Percentiles rank a stretch among this genome's conserved stretches.
Evolutionary conservation across 1,140 invertebrate species (phyloP).

Genomic region (Caenorhabditis brenneri): DNA sequence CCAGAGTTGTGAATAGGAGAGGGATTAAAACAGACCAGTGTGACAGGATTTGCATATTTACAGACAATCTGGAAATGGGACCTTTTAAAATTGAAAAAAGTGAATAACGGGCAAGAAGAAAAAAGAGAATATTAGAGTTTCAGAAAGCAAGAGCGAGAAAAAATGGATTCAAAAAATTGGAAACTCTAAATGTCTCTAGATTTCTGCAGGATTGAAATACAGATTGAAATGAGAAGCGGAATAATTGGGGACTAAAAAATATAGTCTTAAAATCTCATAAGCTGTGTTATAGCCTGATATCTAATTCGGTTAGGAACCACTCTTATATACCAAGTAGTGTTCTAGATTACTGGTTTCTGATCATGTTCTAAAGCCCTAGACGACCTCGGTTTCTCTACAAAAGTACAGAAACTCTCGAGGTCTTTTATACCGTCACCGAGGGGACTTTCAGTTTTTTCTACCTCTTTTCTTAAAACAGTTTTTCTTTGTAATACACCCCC

Average conservation of each 20-base stretch:
- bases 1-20: background rate
- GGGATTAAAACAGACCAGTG: background rate
- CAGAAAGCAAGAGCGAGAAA: background rate
- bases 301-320: too few species aligned
- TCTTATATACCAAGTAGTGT: too few species aligned
- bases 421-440: background rate
- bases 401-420: background rate
- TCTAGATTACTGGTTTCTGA: too few species aligned
- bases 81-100: background rate
- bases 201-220: too few species aligned
- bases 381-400: background rate
- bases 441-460: background rate
- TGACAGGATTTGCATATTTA: conserved; percentile 15
- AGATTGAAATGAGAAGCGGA: too few species aligned
- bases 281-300: too few species aligned
- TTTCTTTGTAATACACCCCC: background rate
- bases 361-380: background rate
- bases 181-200: too few species aligned
- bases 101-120: background rate
- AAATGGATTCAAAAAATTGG: too few species aligned
- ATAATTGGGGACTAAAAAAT: too few species aligned
- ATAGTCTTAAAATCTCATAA: too few species aligned
- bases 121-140: background rate
- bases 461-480: background rate
- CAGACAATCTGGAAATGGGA: conserved; percentile 5